Evolutionary conservation across 35 echinoderm and acorn worm genomes (phyloP), one percentile per base, ranked within the genome.

Genomic region (Ptychodera flava): DNA sequence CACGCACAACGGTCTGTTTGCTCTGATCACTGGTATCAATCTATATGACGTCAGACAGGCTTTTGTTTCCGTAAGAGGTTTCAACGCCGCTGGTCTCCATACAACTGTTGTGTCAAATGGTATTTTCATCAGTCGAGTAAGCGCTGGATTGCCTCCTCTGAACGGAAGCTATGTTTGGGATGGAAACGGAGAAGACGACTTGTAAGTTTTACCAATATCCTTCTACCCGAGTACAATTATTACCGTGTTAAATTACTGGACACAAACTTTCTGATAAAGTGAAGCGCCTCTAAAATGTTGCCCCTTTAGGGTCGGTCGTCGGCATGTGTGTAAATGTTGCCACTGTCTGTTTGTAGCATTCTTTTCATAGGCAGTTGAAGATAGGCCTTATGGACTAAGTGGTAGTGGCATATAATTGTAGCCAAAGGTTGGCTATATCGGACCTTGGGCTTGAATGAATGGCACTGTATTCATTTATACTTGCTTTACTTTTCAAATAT

Each of bases 61-160:
- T 1, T 90, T 83, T 78, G 81, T 81, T 34, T 78, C 53, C 30
- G 53, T 90, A 10, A 84, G 81, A 31, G 88, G 82, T 28, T 84
- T 77, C 16, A 90, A 90, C 36, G 64, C 38, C 27, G 88, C 88
- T 52, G 88, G 81, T 36, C 29, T 90, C 29, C 29, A 81, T 15
- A 78, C 36, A 34, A 77, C 38, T 27, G 88, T 75, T 16, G 36
- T 79, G 16, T 90, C 88, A 16, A 90, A 90, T 77, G 88, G 88
- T 28, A 78, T 83, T n/a, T 85, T n/a, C n/a, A n/a, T n/a, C n/a
- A n/a, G n/a, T n/a, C n/a, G n/a, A n/a, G n/a, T n/a, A n/a, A n/a
- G n/a, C 79, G 81, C 80, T 27, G 88, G 82, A 15, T 36, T 84
- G 33, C 81, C 30, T 1, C 88, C 88, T 1, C 34, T 83, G 27